Evolutionary conservation across 2,113 vertebrate species (phyloP), one percentile per base, ranked within the genome.

Genomic region (Campylomormyrus numenius): DNA sequence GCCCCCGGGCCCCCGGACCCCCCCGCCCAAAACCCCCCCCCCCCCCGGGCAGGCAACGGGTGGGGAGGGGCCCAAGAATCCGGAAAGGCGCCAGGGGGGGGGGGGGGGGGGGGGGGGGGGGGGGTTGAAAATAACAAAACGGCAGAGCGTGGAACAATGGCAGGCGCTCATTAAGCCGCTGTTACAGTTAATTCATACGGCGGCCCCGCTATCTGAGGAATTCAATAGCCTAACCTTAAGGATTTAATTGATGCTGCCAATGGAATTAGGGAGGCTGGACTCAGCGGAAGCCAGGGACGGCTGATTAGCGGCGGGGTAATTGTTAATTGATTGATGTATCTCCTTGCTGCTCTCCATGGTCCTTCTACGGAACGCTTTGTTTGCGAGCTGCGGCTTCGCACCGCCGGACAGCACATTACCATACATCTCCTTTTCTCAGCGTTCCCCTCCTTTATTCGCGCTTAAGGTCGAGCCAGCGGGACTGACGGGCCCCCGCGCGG

Each of bases 291-390:
- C 91, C 88, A 46, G 80, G 88, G 92, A 90, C 91, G 91, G 58
- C 87, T 94, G 91, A 94, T 95, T 93, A 96, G 91, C 90, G 93
- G 90, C 88, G 90, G 89, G 92, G 89, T 93, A 94, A 94, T 92
- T 94, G 91, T 88, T 94, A 94, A 93, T 35, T 92, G 89, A 91
- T 88, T 94, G 80, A 93, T 92, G 93, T 90, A 91, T 89, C 90
- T 91, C 91, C 90, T 27, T 85, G 88, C 90, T 85, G 92, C 92
- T 90, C 87, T 92, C 93, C 90, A 86, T 89, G 92, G 31, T 88
- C 85, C 52, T 46, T 87, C 90, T 92, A 87, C 91, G 90, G 92
- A 92, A 80, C 87, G 91, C 91, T 93, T 90, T 93, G 52, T 88
- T 66, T 50, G 88, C 27, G 8, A 27, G 27, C n/a, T 2, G 9